Percentiles rank a stretch among this genome's conserved stretches.
Evolutionary conservation across 2,113 vertebrate genomes (phyloP).

Genomic region (Pollimyrus isidori): DNA sequence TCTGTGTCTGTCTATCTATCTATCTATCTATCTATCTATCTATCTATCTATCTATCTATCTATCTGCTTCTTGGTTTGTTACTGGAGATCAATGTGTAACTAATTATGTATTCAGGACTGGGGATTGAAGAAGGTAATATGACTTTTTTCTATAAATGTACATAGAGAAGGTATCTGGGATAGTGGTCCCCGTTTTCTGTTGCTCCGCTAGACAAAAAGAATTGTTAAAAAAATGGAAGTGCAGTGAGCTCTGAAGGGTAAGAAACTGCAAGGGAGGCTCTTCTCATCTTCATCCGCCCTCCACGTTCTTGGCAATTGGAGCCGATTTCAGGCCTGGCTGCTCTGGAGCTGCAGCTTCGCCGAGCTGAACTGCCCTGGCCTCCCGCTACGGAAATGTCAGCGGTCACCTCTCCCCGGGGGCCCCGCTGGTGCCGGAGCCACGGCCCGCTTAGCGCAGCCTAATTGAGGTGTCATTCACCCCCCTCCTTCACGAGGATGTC

Average conservation of each 20-base stretch:
- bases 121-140: not conserved
- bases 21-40: too few relatives aligned
- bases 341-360: not conserved
- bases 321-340: slow-evolving; percentile 37
- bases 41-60: too few relatives aligned
- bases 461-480: slow-evolving; percentile 54
- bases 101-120: not conserved
- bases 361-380: not conserved
- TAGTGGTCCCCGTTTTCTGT: not conserved
- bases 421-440: slow-evolving; percentile 34
- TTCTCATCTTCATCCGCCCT: not conserved
- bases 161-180: not conserved
- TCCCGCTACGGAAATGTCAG: slow-evolving; percentile 18
- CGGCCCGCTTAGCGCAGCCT: slow-evolving; percentile 44
- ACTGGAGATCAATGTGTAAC: not conserved
- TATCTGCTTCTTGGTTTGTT: not conserved
- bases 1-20: too few relatives aligned
- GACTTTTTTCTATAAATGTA: not conserved
- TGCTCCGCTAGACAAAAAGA: not conserved
- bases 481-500: not conserved
- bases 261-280: not conserved
- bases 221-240: not conserved
- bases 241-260: not conserved
- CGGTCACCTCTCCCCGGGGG: slow-evolving; percentile 36
- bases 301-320: not conserved